phyloP scores from a whole-genome alignment of 1,140 invertebrate species.

The Adoxophyes honmai region DNA sequence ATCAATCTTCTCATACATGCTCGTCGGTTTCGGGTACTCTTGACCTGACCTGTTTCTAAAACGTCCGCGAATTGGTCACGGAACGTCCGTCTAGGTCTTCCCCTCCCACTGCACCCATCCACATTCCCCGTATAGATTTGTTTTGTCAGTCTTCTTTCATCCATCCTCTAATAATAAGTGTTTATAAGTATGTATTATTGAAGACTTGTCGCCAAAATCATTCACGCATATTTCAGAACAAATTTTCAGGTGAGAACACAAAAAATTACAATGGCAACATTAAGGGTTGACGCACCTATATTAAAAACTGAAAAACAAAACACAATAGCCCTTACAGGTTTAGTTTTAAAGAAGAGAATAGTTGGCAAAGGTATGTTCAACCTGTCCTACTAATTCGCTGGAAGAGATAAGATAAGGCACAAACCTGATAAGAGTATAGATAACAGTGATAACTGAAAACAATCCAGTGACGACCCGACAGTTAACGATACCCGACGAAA shows the following conservation, averaged over 20 bases:
- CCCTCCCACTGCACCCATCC: too few relatives aligned
- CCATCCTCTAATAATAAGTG: too few relatives aligned
- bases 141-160: too few relatives aligned
- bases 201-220: too few relatives aligned
- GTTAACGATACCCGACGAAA: conserved; percentile 45
- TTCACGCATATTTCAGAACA: too few relatives aligned
- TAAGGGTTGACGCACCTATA: background rate
- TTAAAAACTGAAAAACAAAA: background rate
- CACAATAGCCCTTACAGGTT: background rate
- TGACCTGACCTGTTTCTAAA: too few relatives aligned
- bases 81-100: too few relatives aligned
- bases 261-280: background rate
- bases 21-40: too few relatives aligned
- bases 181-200: too few relatives aligned
- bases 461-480: conserved; percentile 47
- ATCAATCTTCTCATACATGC: too few relatives aligned
- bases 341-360: conserved; percentile 19
- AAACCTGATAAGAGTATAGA: conserved; percentile 50
- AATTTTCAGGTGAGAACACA: background rate
- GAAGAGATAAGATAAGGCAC: conserved; percentile 60
- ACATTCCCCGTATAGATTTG: too few relatives aligned
- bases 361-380: conserved; percentile 26
- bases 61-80: too few relatives aligned
- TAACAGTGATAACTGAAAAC: conserved; percentile 54
- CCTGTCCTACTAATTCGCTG: conserved; percentile 66